Percentiles rank a stretch among this genome's conserved stretches.
phyloP scores from a whole-genome alignment of 1,140 invertebrate species.

The Euura saliciscinereae region DNA sequence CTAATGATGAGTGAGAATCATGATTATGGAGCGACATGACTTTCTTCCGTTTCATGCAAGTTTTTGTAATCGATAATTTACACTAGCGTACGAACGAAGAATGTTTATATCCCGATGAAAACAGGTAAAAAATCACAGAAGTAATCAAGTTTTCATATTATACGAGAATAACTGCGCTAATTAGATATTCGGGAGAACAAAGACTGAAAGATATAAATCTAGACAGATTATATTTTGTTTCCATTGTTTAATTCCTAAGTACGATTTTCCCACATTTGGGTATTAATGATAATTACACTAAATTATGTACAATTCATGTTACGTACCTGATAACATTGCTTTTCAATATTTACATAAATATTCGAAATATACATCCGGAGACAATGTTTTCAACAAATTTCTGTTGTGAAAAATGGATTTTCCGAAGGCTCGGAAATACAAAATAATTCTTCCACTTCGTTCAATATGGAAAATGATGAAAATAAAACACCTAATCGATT shows the following conservation, averaged over 20 bases:
- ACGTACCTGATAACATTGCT: slow-evolving; percentile 11
- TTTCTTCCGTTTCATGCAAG: not conserved
- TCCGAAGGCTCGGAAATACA: too few species aligned
- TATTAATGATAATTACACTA: not conserved
- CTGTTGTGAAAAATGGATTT: too few species aligned
- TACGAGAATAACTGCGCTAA: not conserved
- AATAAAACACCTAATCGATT: too few species aligned
- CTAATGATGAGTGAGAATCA: not conserved
- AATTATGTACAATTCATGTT: slow-evolving; percentile 14
- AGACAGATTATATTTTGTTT: not conserved
- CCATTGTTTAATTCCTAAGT: not conserved
- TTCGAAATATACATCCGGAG: not conserved
- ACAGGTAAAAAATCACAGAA: slow-evolving; percentile 1
- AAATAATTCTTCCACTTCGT: too few species aligned
- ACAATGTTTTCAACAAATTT: not conserved
- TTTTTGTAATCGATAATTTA: not conserved
- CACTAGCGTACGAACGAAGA: not conserved
- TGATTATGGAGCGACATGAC: not conserved
- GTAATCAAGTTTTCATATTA: not conserved
- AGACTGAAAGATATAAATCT: slow-evolving; percentile 5
- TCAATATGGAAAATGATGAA: too few species aligned
- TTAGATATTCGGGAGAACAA: slow-evolving; percentile 1
- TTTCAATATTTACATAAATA: slow-evolving; percentile 8
- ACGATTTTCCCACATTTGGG: slow-evolving; percentile 4
- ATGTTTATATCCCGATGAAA: not conserved